Percentiles rank a stretch among this genome's conserved stretches.
phyloP scores from a whole-genome alignment of 30 jellyfish, hydroid and myxozoan genomes.

The Nemopilema nomurai region DNA sequence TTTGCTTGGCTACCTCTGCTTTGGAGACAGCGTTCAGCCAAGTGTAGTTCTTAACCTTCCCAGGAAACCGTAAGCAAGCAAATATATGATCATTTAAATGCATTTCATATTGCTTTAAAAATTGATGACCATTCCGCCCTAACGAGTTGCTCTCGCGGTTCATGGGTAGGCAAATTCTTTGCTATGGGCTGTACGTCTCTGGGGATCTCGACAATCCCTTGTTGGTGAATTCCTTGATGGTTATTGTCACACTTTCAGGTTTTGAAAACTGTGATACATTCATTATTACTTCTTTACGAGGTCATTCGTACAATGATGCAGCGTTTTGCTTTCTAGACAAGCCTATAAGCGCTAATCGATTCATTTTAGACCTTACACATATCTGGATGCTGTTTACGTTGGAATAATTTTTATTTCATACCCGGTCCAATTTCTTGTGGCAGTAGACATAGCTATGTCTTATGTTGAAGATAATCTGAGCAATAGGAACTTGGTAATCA shows the following conservation, averaged over 20 bases:
- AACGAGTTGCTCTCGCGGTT: too few species aligned
- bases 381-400: conserved; percentile 53
- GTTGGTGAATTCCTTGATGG: too few species aligned
- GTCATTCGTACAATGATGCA: too few species aligned
- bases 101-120: too few species aligned
- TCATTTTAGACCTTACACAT: conserved; percentile 63
- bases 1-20: conserved; percentile 76
- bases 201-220: too few species aligned
- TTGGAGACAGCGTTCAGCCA: conserved; percentile 79
- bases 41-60: conserved; percentile 89
- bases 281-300: too few species aligned
- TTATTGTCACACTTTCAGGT: too few species aligned
- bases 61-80: conserved; percentile 68
- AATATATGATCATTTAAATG: not conserved
- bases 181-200: too few species aligned
- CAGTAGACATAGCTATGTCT: conserved; percentile 76
- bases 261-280: too few species aligned
- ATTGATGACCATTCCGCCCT: too few species aligned
- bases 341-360: not conserved
- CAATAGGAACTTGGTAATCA: not conserved
- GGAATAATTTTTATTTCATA: conserved; percentile 68
- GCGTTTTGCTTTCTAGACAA: too few species aligned
- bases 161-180: too few species aligned
- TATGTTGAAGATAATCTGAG: conserved; percentile 35
- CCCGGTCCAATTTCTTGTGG: conserved; percentile 83